Percentiles rank a stretch among this genome's conserved stretches.
phyloP scores from a whole-genome alignment of 2,888 invertebrate genomes.

The Eustalomyia histrio region DNA sequence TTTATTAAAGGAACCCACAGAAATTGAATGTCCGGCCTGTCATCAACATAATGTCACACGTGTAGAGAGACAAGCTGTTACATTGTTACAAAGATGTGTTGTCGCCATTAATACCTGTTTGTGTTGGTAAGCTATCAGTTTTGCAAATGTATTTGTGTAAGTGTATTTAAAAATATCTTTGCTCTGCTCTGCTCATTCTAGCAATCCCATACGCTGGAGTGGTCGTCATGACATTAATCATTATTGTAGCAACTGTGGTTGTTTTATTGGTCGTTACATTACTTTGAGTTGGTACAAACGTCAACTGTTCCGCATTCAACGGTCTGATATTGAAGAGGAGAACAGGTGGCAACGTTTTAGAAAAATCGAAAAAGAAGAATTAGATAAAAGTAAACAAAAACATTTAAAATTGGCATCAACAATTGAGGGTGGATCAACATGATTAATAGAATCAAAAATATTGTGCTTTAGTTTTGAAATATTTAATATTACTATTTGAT shows the following conservation, averaged over 20 bases:
- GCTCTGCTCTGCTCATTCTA: constrained; percentile 53
- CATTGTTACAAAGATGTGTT: constrained; percentile 69
- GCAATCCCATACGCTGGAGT: constrained; percentile 74
- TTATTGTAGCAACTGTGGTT: constrained; percentile 76
- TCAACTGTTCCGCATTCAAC: constrained; percentile 73
- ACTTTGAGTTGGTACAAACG: constrained; percentile 76
- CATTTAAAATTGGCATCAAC: constrained; percentile 25
- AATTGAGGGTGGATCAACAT: not conserved
- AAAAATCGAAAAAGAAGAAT: constrained; percentile 72
- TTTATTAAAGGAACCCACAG: constrained; percentile 69
- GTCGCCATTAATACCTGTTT: constrained; percentile 71
- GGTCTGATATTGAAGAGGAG: constrained; percentile 71
- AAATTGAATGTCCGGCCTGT: constrained; percentile 74
- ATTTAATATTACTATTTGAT: not conserved
- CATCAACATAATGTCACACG: constrained; percentile 67
- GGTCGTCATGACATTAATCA: constrained; percentile 76
- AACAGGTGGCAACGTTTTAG: constrained; percentile 72
- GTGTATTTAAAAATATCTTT: constrained; percentile 2
- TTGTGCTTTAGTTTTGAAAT: not conserved
- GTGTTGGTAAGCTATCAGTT: constrained; percentile 71
- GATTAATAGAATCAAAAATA: not conserved
- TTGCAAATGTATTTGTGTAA: constrained; percentile 9
- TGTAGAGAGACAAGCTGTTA: constrained; percentile 71
- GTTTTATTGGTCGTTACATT: constrained; percentile 76
- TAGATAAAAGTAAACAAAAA: constrained; percentile 70